Conservation (phyloP, 2,888 invertebrate species). For the Ophraella communa region DNA sequence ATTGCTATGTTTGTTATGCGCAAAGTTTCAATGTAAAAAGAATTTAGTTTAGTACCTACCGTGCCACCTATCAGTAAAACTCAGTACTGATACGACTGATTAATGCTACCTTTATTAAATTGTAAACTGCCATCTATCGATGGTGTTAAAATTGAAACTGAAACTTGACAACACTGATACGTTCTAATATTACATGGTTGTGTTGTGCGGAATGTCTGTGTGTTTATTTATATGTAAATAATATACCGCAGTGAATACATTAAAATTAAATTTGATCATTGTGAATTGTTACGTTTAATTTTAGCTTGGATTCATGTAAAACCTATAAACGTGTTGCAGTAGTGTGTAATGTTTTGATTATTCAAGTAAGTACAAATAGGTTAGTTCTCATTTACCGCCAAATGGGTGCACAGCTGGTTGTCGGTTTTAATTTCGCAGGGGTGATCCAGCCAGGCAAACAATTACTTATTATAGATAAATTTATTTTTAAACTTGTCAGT, state of each 20-base stretch:
- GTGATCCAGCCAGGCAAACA: not conserved
- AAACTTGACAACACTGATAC: not conserved
- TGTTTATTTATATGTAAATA: not conserved
- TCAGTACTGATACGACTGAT: not conserved
- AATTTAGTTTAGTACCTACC: not conserved
- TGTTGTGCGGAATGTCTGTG: not conserved
- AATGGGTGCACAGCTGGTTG: not conserved
- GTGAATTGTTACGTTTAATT: not conserved
- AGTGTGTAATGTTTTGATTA: not conserved
- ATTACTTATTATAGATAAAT: not conserved
- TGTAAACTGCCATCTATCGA: not conserved
- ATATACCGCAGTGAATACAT: not conserved
- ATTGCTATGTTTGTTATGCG: not conserved
- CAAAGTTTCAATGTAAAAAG: not conserved
- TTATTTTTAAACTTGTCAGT: too few relatives aligned
- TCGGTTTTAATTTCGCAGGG: not conserved
- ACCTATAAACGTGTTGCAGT: not conserved
- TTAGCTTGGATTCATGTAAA: not conserved
- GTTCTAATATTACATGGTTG: not conserved
- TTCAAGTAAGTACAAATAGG: not conserved
- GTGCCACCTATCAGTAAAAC: not conserved
- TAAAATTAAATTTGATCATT: not conserved
- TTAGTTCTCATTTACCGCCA: not conserved
- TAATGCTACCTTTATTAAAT: not conserved
- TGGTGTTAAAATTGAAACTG: too few relatives aligned